phyloP scores from a whole-genome alignment of 53 echinoderm and acorn worm genomes.

The Hippasteria phrygiana region DNA sequence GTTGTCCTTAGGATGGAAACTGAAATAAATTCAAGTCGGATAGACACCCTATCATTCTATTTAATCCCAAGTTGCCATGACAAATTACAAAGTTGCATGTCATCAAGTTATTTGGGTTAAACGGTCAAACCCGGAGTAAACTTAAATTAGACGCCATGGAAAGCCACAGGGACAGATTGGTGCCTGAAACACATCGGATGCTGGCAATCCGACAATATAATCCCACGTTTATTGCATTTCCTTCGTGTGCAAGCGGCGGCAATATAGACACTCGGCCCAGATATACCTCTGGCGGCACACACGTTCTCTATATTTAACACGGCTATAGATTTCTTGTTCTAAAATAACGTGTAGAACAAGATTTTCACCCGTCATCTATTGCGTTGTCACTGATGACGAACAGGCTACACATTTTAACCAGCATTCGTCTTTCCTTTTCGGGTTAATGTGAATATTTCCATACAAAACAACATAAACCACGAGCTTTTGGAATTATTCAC shows the following conservation, averaged over 20 bases:
- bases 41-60: not conserved
- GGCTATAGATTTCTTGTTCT: too few species aligned
- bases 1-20: slow-evolving; percentile 16
- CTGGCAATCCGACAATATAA: slow-evolving; percentile 36
- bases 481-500: too few species aligned
- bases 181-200: slow-evolving; percentile 21
- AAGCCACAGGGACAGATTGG: slow-evolving; percentile 13
- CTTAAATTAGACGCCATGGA: not conserved
- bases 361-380: too few species aligned
- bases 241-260: not conserved
- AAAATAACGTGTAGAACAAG: too few species aligned
- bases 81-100: slow-evolving; percentile 28
- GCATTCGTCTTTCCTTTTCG: too few species aligned
- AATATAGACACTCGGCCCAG: too few species aligned
- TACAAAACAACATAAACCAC: too few species aligned
- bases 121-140: slow-evolving; percentile 11
- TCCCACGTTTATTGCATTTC: slow-evolving; percentile 21
- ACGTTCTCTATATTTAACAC: too few species aligned
- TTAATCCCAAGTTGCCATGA: not conserved
- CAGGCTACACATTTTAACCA: too few species aligned
- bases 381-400: too few species aligned
- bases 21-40: slow-evolving; percentile 14
- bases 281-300: too few species aligned
- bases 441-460: too few species aligned
- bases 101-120: slow-evolving; percentile 37